These are phyloP conservation scores for Eupeodes luniger DNA, from an alignment of 2,888 invertebrate species.

Conservation along the genomic window DNA sequence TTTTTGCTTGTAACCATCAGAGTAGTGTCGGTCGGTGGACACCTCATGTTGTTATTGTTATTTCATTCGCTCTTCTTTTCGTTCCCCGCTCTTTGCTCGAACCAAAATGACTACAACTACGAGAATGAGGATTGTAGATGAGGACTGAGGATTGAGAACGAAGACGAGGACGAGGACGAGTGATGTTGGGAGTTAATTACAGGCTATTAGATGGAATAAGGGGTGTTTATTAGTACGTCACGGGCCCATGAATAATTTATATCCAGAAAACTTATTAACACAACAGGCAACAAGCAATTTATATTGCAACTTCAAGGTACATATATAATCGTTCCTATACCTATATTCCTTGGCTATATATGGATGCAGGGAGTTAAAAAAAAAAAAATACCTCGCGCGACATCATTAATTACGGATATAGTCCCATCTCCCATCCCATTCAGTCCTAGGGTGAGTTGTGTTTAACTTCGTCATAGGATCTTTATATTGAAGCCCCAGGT, in stretches of 20 bases:
- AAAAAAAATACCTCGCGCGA: slow-evolving; percentile 50
- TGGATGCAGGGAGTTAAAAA: slow-evolving; percentile 9
- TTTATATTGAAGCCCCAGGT: slow-evolving; percentile 41
- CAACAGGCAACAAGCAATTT: slow-evolving; percentile 73
- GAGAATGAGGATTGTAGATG: neutral
- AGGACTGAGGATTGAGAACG: neutral
- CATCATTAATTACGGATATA: slow-evolving; percentile 70
- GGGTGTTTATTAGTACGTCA: slow-evolving; percentile 78
- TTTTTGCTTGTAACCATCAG: slow-evolving; percentile 36
- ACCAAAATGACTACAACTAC: neutral
- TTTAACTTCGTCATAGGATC: slow-evolving; percentile 22
- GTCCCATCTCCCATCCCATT: neutral
- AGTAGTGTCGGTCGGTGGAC: slow-evolving; percentile 48
- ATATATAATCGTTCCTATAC: neutral
- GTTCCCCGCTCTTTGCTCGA: neutral
- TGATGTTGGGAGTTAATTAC: slow-evolving; percentile 77
- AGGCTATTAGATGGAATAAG: slow-evolving; percentile 77
- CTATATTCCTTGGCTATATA: neutral
- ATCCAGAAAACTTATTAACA: slow-evolving; percentile 73
- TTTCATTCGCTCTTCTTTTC: slow-evolving; percentile 60
- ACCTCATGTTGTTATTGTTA: slow-evolving; percentile 75
- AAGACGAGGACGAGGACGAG: slow-evolving; percentile 1
- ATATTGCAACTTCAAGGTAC: slow-evolving; percentile 32
- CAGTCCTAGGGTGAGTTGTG: slow-evolving; percentile 10
- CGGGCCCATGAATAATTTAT: slow-evolving; percentile 77